Conservation (phyloP, 2,113 vertebrate species). For the Cygnus atratus region DNA sequence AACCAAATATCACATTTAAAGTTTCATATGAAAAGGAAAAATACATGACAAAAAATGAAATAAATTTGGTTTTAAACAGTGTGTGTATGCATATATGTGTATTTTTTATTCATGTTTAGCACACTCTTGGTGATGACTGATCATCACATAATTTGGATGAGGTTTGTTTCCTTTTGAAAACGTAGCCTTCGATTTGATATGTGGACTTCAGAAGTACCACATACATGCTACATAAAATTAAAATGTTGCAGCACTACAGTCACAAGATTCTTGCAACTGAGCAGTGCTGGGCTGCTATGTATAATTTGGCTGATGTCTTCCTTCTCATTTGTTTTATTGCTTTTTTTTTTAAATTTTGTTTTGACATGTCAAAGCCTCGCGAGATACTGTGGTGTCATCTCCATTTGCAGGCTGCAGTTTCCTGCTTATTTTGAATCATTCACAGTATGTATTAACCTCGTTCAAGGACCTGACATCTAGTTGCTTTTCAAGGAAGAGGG, state of each 20-base stretch:
- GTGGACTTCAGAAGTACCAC: not conserved
- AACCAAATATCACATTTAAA: not conserved
- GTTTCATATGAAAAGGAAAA: not conserved
- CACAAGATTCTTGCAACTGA: not conserved
- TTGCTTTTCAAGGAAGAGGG: not conserved
- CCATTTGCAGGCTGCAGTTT: not conserved
- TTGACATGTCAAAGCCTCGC: not conserved
- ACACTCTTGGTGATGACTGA: not conserved
- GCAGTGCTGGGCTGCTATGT: not conserved
- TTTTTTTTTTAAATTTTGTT: not conserved
- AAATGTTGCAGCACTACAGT: not conserved
- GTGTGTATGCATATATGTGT: not conserved
- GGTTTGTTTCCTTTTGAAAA: not conserved
- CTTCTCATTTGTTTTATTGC: not conserved
- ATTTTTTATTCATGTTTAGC: not conserved
- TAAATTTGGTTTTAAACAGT: not conserved
- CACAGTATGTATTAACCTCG: not conserved
- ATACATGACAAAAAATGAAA: rapidly evolving
- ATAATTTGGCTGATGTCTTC: not conserved
- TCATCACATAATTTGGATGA: not conserved
- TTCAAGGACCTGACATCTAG: not conserved
- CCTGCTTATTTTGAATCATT: not conserved
- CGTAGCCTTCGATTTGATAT: not conserved
- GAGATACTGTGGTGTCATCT: not conserved
- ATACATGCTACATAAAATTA: not conserved